phyloP scores from a whole-genome alignment of 2,888 invertebrate species.

The Didymodactylos carnosus region DNA sequence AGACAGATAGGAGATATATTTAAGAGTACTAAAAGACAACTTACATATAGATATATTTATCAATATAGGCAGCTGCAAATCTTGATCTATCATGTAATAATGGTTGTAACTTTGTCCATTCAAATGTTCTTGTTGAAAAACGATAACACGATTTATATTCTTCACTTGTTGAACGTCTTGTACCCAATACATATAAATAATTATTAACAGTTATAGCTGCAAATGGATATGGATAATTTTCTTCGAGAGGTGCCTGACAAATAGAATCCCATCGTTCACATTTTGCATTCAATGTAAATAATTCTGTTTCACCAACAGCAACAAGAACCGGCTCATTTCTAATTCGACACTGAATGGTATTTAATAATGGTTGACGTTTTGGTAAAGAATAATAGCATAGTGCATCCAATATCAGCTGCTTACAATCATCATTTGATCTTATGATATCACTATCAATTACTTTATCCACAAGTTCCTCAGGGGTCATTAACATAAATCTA shows the following conservation, averaged over 20 bases:
- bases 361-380: background rate
- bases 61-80: background rate
- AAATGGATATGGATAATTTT: background rate
- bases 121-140: background rate
- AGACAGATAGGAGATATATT: background rate
- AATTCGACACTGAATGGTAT: background rate
- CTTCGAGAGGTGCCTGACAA: background rate
- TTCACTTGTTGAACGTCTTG: background rate
- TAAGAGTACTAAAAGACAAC: no score
- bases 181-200: background rate
- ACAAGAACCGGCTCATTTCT: background rate
- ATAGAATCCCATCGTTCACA: background rate
- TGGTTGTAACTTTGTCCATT: background rate
- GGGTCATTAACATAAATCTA: background rate
- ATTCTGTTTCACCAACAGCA: background rate
- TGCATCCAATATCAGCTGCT: background rate
- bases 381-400: background rate
- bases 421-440: background rate
- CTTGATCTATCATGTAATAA: background rate
- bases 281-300: background rate
- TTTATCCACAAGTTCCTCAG: background rate
- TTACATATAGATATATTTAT: background rate
- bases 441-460: background rate
- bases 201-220: background rate
- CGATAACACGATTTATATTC: slow-evolving; percentile 1